phyloP scores from a whole-genome alignment of 1,140 invertebrate species.

The Halyomorpha halys region DNA sequence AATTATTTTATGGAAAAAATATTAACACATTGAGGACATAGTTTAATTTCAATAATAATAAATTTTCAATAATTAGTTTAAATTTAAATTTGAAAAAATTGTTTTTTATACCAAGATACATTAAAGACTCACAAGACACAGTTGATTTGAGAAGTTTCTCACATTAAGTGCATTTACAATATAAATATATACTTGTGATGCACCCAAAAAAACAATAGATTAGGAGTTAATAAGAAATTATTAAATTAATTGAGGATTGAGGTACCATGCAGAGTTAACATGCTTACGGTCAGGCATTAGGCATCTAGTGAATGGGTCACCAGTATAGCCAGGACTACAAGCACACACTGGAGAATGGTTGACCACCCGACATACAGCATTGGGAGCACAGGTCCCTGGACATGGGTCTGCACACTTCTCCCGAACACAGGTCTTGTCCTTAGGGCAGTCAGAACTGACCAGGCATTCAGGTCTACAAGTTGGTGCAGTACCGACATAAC shows the following conservation, averaged over 20 bases:
- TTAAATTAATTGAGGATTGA: not conserved
- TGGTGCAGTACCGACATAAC: slow-evolving; percentile 48
- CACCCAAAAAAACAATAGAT: too few relatives aligned
- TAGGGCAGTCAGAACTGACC: slow-evolving; percentile 48
- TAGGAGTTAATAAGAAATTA: too few relatives aligned
- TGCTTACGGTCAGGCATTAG: slow-evolving; percentile 30
- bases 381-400: slow-evolving; percentile 47
- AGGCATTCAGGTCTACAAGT: slow-evolving; percentile 50
- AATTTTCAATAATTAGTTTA: too few relatives aligned
- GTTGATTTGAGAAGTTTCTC: too few relatives aligned
- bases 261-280: slow-evolving; percentile 7
- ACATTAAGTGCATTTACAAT: too few relatives aligned
- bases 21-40: too few relatives aligned
- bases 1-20: too few relatives aligned
- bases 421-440: slow-evolving; percentile 48
- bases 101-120: too few relatives aligned
- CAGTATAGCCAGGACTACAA: slow-evolving; percentile 47
- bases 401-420: slow-evolving; percentile 53
- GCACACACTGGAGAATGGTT: slow-evolving; percentile 55
- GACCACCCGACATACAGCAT: slow-evolving; percentile 49
- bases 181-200: too few relatives aligned
- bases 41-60: too few relatives aligned
- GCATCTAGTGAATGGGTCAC: slow-evolving; percentile 56
- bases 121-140: too few relatives aligned
- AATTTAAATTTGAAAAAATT: too few relatives aligned